Base-by-base conservation (phyloP, 2,888 invertebrate species). In the Itoplectis maculator region DNA sequence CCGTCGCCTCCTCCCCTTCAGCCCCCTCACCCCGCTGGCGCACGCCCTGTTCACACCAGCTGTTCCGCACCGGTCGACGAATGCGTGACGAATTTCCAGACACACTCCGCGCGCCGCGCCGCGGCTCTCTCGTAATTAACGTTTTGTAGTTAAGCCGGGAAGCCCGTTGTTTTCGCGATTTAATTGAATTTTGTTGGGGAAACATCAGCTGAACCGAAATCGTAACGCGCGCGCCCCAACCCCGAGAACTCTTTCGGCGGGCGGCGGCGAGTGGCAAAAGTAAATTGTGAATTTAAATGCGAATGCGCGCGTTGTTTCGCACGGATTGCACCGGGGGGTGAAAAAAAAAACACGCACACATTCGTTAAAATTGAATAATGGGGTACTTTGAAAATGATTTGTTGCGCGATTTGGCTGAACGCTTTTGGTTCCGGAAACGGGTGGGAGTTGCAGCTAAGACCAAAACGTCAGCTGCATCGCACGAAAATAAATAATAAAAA, bases 81-180 rank as follows among this genome's bases (percentile, higher is more conserved):
- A 74, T 74, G 74, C 78, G 70, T 78, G 69, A 82, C 81, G 81
- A 78, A 78, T 82, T 81, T 82, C 81, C 65, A 70, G 74, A 78
- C 78, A 78, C 81, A 65, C 49, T n/a, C n/a, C n/a, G n/a, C n/a
- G n/a, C n/a, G n/a, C n/a, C n/a, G n/a, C n/a, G n/a, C n/a, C n/a
- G n/a, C n/a, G n/a, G n/a, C 65, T 9, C 59, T 51, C 79, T 73
- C 80, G 70, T 75, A 84, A 84, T 84, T 81, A 82, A 84, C 80
- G 82, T 80, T 84, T 80, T 69, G 78, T 69, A 82, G 79, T 79
- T 75, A 42, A 54, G 35, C 72, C 72, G 66, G 72, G 70, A 70
- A 74, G 51, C 66, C 66, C 69, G 79, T 79, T 82, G 79, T 82
- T 79, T 79, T 79, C 72, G 42, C 49, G 63, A 84, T 82, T 78